phyloP scores from a whole-genome alignment of 2,797 vertebrate genomes.

The Alectoris magna region DNA sequence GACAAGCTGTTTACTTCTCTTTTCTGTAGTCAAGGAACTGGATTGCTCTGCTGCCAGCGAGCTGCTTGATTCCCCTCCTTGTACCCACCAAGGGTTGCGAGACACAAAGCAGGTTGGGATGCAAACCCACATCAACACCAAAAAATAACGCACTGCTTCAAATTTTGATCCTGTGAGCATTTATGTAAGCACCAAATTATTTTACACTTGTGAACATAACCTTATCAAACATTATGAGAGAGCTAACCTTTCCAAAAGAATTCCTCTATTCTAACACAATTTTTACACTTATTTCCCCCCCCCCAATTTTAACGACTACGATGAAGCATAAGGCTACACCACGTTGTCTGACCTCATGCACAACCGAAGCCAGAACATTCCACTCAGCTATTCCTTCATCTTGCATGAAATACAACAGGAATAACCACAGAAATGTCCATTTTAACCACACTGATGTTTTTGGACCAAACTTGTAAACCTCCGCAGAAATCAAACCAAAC shows the following conservation, averaged over 20 bases:
- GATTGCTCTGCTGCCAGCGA: neutral
- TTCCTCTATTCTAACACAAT: neutral
- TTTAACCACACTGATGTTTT: neutral
- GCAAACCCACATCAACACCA: neutral
- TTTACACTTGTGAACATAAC: neutral
- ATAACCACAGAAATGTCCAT: neutral
- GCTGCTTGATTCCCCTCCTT: neutral
- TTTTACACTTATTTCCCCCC: neutral
- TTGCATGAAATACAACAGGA: neutral
- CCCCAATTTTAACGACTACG: neutral
- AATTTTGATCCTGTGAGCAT: neutral
- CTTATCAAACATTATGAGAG: neutral
- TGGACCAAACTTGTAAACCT: neutral
- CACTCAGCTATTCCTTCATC: neutral
- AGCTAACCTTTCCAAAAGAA: neutral
- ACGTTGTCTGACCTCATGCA: neutral
- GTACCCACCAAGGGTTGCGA: neutral
- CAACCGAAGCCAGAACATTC: neutral
- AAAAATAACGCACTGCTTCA: neutral
- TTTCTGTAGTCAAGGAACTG: neutral
- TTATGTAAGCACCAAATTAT: neutral
- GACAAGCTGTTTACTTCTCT: neutral
- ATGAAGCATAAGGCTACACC: too few species aligned
- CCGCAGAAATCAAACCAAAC: neutral
- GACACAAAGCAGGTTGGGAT: neutral